phyloP scores from a whole-genome alignment of 2,113 vertebrate genomes.

The Thomomys bottae region DNA sequence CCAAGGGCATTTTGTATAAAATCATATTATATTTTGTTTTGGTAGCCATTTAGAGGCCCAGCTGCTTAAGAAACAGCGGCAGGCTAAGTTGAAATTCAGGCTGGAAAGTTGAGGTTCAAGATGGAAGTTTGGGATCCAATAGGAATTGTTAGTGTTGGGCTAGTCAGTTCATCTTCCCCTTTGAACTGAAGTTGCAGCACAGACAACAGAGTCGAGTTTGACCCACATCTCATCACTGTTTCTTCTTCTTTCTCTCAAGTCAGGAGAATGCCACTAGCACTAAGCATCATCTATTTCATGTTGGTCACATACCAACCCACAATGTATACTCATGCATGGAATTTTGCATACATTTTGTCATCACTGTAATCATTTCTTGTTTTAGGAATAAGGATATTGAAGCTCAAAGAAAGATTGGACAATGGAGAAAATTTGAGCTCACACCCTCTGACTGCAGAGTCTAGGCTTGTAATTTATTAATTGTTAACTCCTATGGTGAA shows the following conservation, averaged over 20 bases:
- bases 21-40: slow-evolving; percentile 28
- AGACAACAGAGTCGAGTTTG: not conserved
- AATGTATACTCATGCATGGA: not conserved
- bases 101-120: not conserved
- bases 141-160: not conserved
- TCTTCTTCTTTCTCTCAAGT: not conserved
- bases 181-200: not conserved
- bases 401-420: not conserved
- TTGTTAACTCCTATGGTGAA: not conserved
- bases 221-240: not conserved
- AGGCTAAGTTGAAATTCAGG: not conserved
- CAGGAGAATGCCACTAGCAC: not conserved
- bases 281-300: not conserved
- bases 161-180: not conserved
- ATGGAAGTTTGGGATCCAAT: not conserved
- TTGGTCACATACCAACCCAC: not conserved
- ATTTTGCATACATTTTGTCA: not conserved
- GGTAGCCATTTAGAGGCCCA: slow-evolving; percentile 25
- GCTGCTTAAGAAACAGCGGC: slow-evolving; percentile 16
- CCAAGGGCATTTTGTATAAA: not conserved
- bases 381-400: not conserved
- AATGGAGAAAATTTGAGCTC: not conserved
- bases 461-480: not conserved
- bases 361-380: not conserved
- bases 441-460: not conserved